phyloP scores from a whole-genome alignment of 2,797 vertebrate genomes.

The Tenualosa ilisha region DNA sequence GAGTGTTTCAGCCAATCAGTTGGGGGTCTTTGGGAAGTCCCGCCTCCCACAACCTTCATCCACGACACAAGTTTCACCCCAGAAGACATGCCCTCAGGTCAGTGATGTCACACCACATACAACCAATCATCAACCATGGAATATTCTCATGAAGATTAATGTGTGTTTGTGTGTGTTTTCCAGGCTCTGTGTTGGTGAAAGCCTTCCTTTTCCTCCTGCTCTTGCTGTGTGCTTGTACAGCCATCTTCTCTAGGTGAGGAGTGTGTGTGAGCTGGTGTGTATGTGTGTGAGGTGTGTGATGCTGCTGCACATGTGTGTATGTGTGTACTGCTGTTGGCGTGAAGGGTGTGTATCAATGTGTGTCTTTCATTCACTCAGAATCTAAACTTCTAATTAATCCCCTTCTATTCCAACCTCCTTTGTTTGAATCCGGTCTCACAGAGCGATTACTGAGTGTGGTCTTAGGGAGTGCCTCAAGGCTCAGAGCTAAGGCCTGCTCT shows the following conservation, averaged over 20 bases:
- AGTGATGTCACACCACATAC: slow-evolving; percentile 37
- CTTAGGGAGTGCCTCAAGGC: too few relatives aligned
- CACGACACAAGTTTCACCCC: slow-evolving; percentile 57
- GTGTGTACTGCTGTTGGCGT: neutral
- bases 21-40: slow-evolving; percentile 72
- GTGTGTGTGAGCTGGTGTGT: neutral
- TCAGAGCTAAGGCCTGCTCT: too few relatives aligned
- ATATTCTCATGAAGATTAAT: neutral
- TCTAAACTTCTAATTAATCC: too few relatives aligned
- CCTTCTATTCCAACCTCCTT: too few relatives aligned
- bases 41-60: slow-evolving; percentile 62
- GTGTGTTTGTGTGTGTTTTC: slow-evolving; percentile 40
- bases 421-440: too few relatives aligned
- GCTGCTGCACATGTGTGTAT: neutral
- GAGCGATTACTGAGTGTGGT: too few relatives aligned
- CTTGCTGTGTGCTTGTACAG: slow-evolving; percentile 62
- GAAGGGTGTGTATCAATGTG: too few relatives aligned
- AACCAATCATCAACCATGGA: too few relatives aligned
- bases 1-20: slow-evolving; percentile 62
- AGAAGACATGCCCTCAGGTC: slow-evolving; percentile 59
- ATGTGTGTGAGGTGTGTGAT: neutral
- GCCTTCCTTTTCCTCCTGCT: slow-evolving; percentile 66
- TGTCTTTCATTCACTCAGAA: too few relatives aligned
- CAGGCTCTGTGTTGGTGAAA: slow-evolving; percentile 65
- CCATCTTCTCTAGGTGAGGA: slow-evolving; percentile 67